Conservation (phyloP, 92 coral and sea anemone species). For the Zoanthus solanderi region DNA sequence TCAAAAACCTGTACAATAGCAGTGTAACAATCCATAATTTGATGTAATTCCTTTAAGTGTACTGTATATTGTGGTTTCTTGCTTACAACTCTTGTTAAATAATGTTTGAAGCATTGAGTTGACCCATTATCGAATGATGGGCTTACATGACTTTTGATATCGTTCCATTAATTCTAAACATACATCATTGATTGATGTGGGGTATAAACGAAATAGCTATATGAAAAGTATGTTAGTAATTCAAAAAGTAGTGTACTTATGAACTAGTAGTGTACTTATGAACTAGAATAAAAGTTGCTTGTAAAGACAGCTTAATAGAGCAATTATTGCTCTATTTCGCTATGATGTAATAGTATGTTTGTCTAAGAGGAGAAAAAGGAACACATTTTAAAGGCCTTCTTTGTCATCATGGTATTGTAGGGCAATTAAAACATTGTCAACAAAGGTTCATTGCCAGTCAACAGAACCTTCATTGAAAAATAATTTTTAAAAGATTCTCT, state of each 20-base stretch:
- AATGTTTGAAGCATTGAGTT: background rate
- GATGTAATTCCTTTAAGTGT: background rate
- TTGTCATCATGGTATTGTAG: background rate
- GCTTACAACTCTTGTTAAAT: slow-evolving; percentile 3
- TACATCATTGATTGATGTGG: slow-evolving; percentile 7
- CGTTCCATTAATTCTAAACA: background rate
- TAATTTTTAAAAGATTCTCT: too few species aligned
- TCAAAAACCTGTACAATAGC: slow-evolving; percentile 3
- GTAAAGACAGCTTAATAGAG: too few species aligned
- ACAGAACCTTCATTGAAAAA: too few species aligned
- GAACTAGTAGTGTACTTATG: too few species aligned
- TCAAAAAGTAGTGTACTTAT: too few species aligned
- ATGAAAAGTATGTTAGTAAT: background rate
- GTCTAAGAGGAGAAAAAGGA: background rate
- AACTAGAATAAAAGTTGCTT: too few species aligned
- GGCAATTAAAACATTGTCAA: background rate
- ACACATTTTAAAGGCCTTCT: slow-evolving; percentile 3
- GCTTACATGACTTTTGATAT: background rate
- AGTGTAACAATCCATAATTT: slow-evolving; percentile 6
- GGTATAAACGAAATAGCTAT: background rate
- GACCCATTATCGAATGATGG: slow-evolving; percentile 8
- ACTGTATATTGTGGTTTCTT: background rate
- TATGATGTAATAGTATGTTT: too few species aligned
- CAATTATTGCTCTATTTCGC: too few species aligned
- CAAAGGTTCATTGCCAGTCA: background rate